These are phyloP conservation scores for Dinoponera quadriceps DNA, from an alignment of 1,140 invertebrate species.

Conservation along the genomic window DNA sequence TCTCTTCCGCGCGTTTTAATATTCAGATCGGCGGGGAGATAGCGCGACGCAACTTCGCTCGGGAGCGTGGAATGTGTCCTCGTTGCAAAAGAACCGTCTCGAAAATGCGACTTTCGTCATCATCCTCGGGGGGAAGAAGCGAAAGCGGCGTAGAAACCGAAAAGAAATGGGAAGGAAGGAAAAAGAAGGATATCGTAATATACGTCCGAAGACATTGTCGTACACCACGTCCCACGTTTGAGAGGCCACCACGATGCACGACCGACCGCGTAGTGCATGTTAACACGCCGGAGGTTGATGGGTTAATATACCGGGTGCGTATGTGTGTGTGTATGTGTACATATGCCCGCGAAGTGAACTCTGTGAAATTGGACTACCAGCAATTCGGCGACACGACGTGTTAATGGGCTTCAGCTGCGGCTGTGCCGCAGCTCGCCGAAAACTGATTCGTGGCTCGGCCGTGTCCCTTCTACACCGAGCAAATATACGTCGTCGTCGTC, in stretches of 20 bases:
- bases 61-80: neutral
- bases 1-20: neutral
- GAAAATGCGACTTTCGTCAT: neutral
- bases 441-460: slow-evolving; percentile 17
- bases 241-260: neutral
- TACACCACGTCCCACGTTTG: neutral
- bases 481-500: no score
- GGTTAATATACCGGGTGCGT: slow-evolving; percentile 32
- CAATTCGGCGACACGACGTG: slow-evolving; percentile 48
- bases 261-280: neutral
- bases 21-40: neutral
- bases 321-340: neutral
- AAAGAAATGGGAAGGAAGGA: neutral
- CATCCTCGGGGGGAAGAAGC: no score
- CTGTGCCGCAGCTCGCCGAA: neutral
- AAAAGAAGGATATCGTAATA: neutral
- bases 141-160: neutral
- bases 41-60: neutral
- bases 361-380: slow-evolving; percentile 47
- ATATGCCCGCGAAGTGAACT: slow-evolving; percentile 22
- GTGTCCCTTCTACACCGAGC: neutral
- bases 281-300: slow-evolving; percentile 22
- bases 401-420: slow-evolving; percentile 41
- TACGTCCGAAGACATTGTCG: neutral
- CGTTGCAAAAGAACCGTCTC: neutral